phyloP scores from a whole-genome alignment of 1,140 invertebrate species.

The Calliopsis andreniformis region DNA sequence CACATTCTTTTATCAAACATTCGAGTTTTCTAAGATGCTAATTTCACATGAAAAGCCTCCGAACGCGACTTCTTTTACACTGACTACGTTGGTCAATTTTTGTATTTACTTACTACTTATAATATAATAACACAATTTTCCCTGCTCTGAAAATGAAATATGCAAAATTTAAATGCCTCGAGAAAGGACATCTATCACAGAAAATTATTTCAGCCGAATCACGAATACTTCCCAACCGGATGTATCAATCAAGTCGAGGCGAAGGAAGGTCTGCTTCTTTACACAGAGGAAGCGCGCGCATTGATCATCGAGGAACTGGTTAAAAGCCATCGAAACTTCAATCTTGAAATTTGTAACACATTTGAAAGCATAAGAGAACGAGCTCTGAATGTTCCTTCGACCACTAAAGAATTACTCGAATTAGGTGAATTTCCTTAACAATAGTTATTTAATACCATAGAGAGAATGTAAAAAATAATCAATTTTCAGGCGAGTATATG shows the following conservation, averaged over 20 bases:
- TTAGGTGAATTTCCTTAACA: slow-evolving; percentile 69
- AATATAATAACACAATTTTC: too few relatives aligned
- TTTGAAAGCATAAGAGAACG: slow-evolving; percentile 79
- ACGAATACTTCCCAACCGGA: slow-evolving; percentile 79
- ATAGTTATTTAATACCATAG: too few relatives aligned
- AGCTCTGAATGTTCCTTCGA: slow-evolving; percentile 80
- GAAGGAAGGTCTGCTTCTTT: slow-evolving; percentile 75
- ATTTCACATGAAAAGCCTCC: too few relatives aligned
- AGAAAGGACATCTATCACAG: too few relatives aligned
- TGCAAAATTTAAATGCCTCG: too few relatives aligned
- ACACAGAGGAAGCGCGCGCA: slow-evolving; percentile 77
- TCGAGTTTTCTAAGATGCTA: too few relatives aligned
- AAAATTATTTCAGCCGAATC: slow-evolving; percentile 73
- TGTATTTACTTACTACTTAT: too few relatives aligned
- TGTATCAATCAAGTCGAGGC: slow-evolving; percentile 66
- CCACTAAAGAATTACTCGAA: slow-evolving; percentile 88
- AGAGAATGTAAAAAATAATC: too few relatives aligned
- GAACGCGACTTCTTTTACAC: too few relatives aligned
- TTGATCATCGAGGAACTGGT: slow-evolving; percentile 81
- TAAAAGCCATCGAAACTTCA: slow-evolving; percentile 80
- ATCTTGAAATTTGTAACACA: slow-evolving; percentile 84
- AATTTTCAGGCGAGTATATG: slow-evolving; percentile 78
- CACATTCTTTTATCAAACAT: background rate
- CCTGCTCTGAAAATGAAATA: too few relatives aligned
- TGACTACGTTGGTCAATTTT: too few relatives aligned